Base-by-base conservation (phyloP, 37 sponge, comb jelly and placozoan genomes). In the Halisarca cf. caerulea region DNA sequence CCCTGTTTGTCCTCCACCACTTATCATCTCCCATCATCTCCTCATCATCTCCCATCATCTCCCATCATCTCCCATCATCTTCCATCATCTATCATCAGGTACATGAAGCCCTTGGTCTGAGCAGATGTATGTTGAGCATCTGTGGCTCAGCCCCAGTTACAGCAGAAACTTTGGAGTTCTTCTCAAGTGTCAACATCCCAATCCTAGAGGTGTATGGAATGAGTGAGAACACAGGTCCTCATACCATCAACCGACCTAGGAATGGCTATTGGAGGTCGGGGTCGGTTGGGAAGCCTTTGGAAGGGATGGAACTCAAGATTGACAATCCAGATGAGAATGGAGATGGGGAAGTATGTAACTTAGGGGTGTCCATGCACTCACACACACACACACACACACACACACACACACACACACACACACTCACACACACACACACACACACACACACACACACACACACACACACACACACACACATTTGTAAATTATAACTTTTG, bases 151-250 rank as follows among this genome's bases (percentile, higher is more conserved):
- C 91, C 23, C 90, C 96, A 17, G 83, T 95, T 51, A 84, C 79
- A 25, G 74, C 44, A n/a, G 89, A 92, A 71, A 80, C 90, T 11
- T 68, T 94, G 44, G 92, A 94, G 2, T 98, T 82, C 90, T 98
- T 94, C 87, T 87, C 82, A 83, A 83, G 88, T 42, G 23, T 96
- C 36, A 86, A 98, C 69, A 89, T 98, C n/a, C 94, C 99, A 8
- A 71, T 98, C 53, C 85, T 90, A 78, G 93, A 94, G 77, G 60
- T 92, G 27, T 98, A 94, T 59, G 99, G 99, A 27, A 91, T 94
- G 95, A 94, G 95, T 80, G 96, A 95, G 73, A 86, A 83, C 66
- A 85, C 81, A 42, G 91, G 91, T 1, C 87, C 91, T 14, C 87
- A 86, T 36, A 84, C 82, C 5, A 30, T 83, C 21, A 88, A 84